A percentile compares a stretch with the other conserved stretches of the same genome.
Evolutionary conservation across 2,888 invertebrate species (phyloP).

Genomic region (Coecobrya sp.): DNA sequence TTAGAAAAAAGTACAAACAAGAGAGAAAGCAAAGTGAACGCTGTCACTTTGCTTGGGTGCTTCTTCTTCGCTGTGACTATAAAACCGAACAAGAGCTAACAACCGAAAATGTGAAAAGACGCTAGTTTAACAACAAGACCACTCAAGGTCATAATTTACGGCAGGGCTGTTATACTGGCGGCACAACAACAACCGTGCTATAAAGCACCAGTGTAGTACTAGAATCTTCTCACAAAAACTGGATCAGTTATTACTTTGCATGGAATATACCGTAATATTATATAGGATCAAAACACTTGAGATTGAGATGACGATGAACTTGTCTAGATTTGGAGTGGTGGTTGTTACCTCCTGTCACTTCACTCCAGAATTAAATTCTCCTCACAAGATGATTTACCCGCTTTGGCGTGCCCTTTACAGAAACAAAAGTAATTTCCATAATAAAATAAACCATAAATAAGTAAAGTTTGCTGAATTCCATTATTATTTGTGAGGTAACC

Average conservation of each 20-base stretch:
- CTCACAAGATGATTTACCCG: not conserved
- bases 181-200: not conserved
- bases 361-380: not conserved
- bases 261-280: no score
- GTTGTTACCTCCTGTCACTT: not conserved
- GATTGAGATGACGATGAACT: not conserved
- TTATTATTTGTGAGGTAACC: not conserved
- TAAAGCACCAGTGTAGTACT: not conserved
- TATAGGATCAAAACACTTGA: not conserved
- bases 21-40: no score
- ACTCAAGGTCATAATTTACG: not conserved
- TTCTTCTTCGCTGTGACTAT: not conserved
- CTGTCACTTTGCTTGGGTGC: no score
- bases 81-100: conserved; percentile 26
- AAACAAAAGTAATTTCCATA: not conserved
- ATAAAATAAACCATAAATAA: not conserved
- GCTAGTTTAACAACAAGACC: not conserved
- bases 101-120: conserved; percentile 13
- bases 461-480: not conserved
- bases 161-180: not conserved
- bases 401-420: not conserved
- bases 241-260: not conserved
- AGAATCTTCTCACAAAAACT: not conserved
- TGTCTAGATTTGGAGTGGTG: not conserved
- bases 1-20: not conserved